A percentile compares a stretch with the other conserved stretches of the same genome.
Conservation (phyloP, 35 echinoderm and acorn worm species). For the Eucidaris tribuloides region DNA sequence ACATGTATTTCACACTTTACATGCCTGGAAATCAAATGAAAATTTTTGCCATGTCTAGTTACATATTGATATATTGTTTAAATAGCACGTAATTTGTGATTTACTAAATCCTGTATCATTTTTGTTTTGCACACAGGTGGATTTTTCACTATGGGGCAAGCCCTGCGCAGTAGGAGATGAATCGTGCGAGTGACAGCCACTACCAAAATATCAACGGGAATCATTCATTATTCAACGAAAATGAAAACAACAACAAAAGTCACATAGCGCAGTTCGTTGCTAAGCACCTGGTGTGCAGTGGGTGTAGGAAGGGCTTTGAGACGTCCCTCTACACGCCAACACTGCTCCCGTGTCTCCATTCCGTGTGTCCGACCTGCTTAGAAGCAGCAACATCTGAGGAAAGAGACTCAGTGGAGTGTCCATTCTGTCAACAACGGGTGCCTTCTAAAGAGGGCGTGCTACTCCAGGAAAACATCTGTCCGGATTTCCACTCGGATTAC, state of each 20-base stretch:
- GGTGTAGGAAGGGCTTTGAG: conserved; percentile 6
- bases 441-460: conserved; percentile 7
- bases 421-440: conserved; percentile 23
- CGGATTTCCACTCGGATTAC: conserved; percentile 35
- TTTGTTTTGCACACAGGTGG: no score
- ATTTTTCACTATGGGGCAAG: no score
- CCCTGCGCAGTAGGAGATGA: no score
- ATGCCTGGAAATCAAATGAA: no score
- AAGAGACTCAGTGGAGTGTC: not conserved
- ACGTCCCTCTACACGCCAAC: conserved; percentile 13
- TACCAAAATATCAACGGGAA: no score
- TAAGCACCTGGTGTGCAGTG: not conserved
- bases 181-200: no score
- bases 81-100: no score
- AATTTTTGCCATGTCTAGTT: no score
- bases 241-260: not conserved
- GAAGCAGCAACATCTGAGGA: not conserved
- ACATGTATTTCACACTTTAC: no score
- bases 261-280: conserved; percentile 2
- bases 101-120: no score
- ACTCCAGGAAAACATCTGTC: not conserved
- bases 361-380: conserved; percentile 8
- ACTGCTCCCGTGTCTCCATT: conserved; percentile 25
- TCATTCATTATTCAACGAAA: conserved; percentile 14
- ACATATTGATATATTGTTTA: no score